Evolutionary conservation across 1,140 invertebrate genomes (phyloP).

Genomic region (Meloidogyne floridensis): DNA sequence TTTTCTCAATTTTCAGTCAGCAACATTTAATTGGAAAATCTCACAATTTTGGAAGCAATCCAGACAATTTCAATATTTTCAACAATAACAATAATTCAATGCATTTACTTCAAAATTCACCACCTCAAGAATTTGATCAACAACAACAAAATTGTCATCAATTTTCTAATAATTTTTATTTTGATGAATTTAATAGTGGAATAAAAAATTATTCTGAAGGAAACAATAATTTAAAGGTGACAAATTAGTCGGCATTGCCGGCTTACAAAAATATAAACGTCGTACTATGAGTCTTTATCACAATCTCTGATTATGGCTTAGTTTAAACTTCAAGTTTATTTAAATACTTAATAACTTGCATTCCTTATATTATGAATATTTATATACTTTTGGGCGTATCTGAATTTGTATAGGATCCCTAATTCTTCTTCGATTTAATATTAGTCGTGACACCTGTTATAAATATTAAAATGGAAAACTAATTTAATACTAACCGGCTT

Average conservation of each 20-base stretch:
- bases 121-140: not conserved
- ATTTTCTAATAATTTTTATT: not conserved
- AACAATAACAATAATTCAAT: not conserved
- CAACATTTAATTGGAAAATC: not conserved
- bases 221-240: not conserved
- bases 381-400: too few species aligned
- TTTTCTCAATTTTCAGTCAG: not conserved
- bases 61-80: slow-evolving; percentile 4
- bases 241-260: too few species aligned
- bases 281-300: too few species aligned
- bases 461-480: too few species aligned
- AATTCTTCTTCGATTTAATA: too few species aligned
- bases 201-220: not conserved
- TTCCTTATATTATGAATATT: too few species aligned
- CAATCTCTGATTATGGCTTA: too few species aligned
- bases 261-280: too few species aligned
- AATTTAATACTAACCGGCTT: not conserved
- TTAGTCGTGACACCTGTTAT: not conserved
- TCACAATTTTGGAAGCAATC: not conserved
- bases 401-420: too few species aligned
- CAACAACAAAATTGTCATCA: not conserved
- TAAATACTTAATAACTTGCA: too few species aligned
- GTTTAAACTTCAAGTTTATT: too few species aligned
- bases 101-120: slow-evolving; percentile 6
- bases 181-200: not conserved